Conservation (phyloP, 2,113 vertebrate genomes). For the Seriola aureovittata region DNA sequence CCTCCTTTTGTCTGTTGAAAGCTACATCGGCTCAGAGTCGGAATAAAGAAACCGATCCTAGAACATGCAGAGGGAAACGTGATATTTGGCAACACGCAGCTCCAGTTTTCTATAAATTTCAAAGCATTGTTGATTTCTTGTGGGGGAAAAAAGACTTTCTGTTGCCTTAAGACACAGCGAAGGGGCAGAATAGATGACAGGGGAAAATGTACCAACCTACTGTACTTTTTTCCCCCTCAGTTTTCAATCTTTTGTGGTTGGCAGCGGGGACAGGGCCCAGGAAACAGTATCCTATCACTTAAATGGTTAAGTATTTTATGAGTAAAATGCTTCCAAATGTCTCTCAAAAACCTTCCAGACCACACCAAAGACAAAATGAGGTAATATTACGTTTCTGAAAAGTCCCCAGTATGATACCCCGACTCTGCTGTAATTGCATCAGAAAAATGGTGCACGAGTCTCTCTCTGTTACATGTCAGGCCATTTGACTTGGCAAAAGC, state of each 20-base stretch:
- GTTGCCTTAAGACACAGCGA: conserved; percentile 66
- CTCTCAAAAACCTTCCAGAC: conserved; percentile 94
- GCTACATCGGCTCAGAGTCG: conserved; percentile 30
- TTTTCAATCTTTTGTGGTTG: conserved; percentile 71
- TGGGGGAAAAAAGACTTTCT: conserved; percentile 25
- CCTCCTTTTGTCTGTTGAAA: conserved; percentile 63
- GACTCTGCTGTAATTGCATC: conserved; percentile 92
- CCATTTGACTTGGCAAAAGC: conserved; percentile 77
- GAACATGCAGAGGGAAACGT: conserved; percentile 30
- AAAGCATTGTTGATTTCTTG: conserved; percentile 39
- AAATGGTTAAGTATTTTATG: conserved; percentile 96
- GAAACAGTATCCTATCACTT: conserved; percentile 94
- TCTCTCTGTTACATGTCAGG: conserved; percentile 79
- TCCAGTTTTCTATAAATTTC: conserved; percentile 42
- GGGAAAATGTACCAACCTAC: conserved; percentile 62
- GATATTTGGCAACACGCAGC: conserved; percentile 34
- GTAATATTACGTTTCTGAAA: conserved; percentile 95
- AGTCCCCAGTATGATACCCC: conserved; percentile 91
- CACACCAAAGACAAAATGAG: conserved; percentile 94
- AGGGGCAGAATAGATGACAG: conserved; percentile 62
- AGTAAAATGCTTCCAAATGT: conserved; percentile 99
- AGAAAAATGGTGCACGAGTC: conserved; percentile 85
- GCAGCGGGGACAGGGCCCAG: conserved; percentile 79
- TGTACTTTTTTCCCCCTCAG: conserved; percentile 39
- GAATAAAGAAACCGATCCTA: conserved; percentile 39